These are phyloP conservation scores for Himalopsyche japonica DNA, from an alignment of 2,888 invertebrate species.

Conservation along the genomic window DNA sequence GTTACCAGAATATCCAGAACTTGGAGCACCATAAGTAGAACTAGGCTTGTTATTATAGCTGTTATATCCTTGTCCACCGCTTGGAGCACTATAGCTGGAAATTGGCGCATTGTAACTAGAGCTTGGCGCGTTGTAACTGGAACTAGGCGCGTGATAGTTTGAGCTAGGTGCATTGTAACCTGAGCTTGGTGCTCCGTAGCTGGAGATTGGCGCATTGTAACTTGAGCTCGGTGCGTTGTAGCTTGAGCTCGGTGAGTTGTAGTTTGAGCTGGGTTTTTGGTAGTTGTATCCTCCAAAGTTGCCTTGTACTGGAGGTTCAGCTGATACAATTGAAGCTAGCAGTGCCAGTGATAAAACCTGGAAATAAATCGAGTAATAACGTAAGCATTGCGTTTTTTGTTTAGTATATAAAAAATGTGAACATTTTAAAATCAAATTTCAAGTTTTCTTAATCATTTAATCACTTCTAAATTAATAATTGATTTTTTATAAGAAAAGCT, in stretches of 20 bases:
- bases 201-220: conserved; percentile 22
- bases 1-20: not conserved
- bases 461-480: too few relatives aligned
- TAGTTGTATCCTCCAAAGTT: conserved; percentile 36
- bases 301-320: conserved; percentile 36
- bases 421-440: too few relatives aligned
- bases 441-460: too few relatives aligned
- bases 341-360: conserved; percentile 21
- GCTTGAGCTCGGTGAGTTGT: conserved; percentile 46
- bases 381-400: not conserved
- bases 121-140: conserved; percentile 32
- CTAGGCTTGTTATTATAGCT: conserved; percentile 47
- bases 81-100: conserved; percentile 31
- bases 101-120: conserved; percentile 41
- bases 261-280: conserved; percentile 42
- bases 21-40: conserved; percentile 24
- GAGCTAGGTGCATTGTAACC: conserved; percentile 40
- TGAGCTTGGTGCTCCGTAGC: conserved; percentile 13
- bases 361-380: conserved; percentile 5
- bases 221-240: conserved; percentile 48
- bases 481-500: too few relatives aligned
- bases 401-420: too few relatives aligned
- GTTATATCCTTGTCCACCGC: conserved; percentile 43
- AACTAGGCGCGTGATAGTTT: conserved; percentile 44
- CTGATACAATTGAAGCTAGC: conserved; percentile 12